A percentile compares a stretch with the other conserved stretches of the same genome.
phyloP scores from a whole-genome alignment of 2,888 invertebrate species.

The Nineta flava region DNA sequence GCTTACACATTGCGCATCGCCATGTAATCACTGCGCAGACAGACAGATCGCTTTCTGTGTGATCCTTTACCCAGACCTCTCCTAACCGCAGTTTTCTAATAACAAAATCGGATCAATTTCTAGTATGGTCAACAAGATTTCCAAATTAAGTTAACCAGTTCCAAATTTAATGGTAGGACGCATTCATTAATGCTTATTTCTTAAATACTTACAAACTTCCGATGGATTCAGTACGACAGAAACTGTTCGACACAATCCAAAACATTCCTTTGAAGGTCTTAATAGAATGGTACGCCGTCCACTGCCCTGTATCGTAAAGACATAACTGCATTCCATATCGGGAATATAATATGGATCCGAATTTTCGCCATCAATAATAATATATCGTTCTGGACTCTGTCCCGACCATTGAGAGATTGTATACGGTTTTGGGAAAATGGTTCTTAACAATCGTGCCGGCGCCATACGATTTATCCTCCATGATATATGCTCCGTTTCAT shows the following conservation, averaged over 20 bases:
- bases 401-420: constrained; percentile 46
- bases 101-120: too few species aligned
- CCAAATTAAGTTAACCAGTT: neutral
- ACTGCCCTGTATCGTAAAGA: constrained; percentile 55
- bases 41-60: too few species aligned
- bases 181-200: too few species aligned
- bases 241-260: constrained; percentile 49
- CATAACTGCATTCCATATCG: constrained; percentile 67
- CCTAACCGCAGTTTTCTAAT: too few species aligned
- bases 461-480: constrained; percentile 69
- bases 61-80: too few species aligned
- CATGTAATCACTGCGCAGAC: too few species aligned
- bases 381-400: constrained; percentile 59
- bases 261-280: constrained; percentile 63
- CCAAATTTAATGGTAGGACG: too few species aligned
- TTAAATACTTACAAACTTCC: constrained; percentile 66
- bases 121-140: too few species aligned
- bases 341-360: constrained; percentile 52
- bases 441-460: constrained; percentile 52
- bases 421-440: constrained; percentile 52
- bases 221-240: constrained; percentile 53
- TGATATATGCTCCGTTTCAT: constrained; percentile 20
- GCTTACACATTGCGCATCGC: too few species aligned
- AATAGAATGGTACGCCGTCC: constrained; percentile 58
- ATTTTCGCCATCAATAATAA: constrained; percentile 56